Base-by-base conservation (phyloP, 2,113 vertebrate species). In the Lycocorax pyrrhopterus region DNA sequence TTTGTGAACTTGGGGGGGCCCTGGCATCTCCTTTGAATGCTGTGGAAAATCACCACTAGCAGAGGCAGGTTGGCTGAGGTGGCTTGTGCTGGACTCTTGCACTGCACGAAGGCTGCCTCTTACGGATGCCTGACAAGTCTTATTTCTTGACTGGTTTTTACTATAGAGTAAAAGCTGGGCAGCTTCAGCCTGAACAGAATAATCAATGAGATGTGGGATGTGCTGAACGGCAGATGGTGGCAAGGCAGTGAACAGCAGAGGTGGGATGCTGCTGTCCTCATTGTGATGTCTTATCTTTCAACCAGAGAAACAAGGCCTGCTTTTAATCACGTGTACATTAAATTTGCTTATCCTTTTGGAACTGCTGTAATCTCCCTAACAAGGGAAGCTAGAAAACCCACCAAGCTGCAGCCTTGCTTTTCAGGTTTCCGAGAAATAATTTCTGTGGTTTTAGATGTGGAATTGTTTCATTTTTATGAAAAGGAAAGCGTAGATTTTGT, bases 21-120 rank as follows among this genome's bases (percentile, higher is more conserved):
- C 53, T 47, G 49, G 22, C 7, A 2, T 8, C 33, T 33, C 0
- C 0, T 29, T 43, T 0, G 3, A 15, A 25, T 53, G 63, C n/a
- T 2, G 1, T 46, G 4, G 7, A 4, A n/a, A 37, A 74, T 59
- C 73, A 9, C 26, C 6, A 2, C 12, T 32, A 5, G 27, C n/a
- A 17, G 32, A 22, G 44, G 59, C 41, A 39, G 37, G 44, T 3
- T 32, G 41, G 52, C 14, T 4, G 6, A 63, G 81, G 63, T 68
- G 58, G 14, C 62, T 66, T 29, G 16, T 4, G 46, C 39, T 39
- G 76, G 23, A 2, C 3, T 33, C 37, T 25, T 60, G 63, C 27
- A 3, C 10, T 52, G 53, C 49, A 25, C 13, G 11, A 63, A 64
- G 53, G 25, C 41, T 15, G 32, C 5, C 4, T 73, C 32, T 69